Conservation (phyloP, 2,888 invertebrate species). For the Rotaria macrura region DNA sequence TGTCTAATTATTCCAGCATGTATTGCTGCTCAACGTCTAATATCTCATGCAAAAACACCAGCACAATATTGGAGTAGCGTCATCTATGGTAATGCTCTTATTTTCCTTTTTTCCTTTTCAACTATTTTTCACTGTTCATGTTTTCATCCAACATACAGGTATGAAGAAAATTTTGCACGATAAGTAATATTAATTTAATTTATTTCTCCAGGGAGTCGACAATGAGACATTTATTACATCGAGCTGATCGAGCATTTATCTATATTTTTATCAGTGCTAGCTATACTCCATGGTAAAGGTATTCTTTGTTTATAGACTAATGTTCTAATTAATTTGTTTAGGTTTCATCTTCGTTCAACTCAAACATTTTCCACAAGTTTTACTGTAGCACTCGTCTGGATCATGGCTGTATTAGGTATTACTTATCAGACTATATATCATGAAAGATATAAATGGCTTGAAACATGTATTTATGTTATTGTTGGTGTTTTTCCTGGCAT, state of each 20-base stretch:
- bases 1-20: constrained; percentile 45
- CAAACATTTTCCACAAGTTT: constrained; percentile 36
- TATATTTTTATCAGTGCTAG: constrained; percentile 94
- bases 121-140: constrained; percentile 80
- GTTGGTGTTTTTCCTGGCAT: constrained; percentile 77
- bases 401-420: constrained; percentile 76
- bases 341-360: constrained; percentile 43
- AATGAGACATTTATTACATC: constrained; percentile 74
- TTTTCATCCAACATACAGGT: constrained; percentile 52
- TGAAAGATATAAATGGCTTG: constrained; percentile 72
- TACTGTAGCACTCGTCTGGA: constrained; percentile 58
- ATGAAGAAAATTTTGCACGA: constrained; percentile 34
- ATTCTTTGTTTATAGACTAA: background rate
- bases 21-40: constrained; percentile 24
- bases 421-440: constrained; percentile 87
- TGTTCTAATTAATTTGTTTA: constrained; percentile 25
- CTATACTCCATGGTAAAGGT: constrained; percentile 75
- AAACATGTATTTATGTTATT: constrained; percentile 74
- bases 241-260: constrained; percentile 89
- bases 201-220: constrained; percentile 39
- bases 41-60: constrained; percentile 50
- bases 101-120: constrained; percentile 73
- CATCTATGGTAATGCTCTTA: constrained; percentile 72
- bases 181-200: background rate
- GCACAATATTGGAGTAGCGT: constrained; percentile 69